Base-by-base conservation (phyloP, 2,113 vertebrate genomes). In the Calcarius ornatus region DNA sequence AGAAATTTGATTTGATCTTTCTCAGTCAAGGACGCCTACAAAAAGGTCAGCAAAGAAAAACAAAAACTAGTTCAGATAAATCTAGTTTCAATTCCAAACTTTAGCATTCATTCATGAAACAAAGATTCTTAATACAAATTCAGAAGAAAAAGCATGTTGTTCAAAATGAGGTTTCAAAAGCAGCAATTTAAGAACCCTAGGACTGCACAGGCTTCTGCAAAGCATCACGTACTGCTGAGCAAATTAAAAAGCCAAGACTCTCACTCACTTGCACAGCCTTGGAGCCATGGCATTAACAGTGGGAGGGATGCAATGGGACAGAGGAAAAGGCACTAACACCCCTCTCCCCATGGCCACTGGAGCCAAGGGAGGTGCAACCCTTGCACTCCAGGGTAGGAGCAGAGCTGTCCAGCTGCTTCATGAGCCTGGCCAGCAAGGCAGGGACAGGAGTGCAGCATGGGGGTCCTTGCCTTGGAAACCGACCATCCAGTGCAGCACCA, bases 191-290 rank as follows among this genome's bases (percentile, higher is more conserved):
- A 78, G 28, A 77, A 89, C 86, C 19, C 25, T 7, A 66, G 51
- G 64, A 90, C 23, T 78, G 87, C 64, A 87, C 51, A 96, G 92
- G 47, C 57, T 90, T 95, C 81, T 90, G 61, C 81, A 91, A 91
- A 92, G 66, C 66, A 90, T 81, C 93, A 91, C 10, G 1, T 78
- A 75, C 43, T 92, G 69, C 50, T 71, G 86, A 95, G 61, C 42
- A 96, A 89, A 81, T 28, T 31, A 48, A 30, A 77, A 60, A 27
- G 6, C 2, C 45, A 84, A 60, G 43, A 56, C 25, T 7, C 1
- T 3, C 48, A 10, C 28, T 57, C 47, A 50, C 73, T 47, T 20
- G 38, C 60, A 81, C 21, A 64, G 65, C n/a, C 3, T 0, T 6
- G 23, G 22, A 85, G 22, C 43, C 73, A 40, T 7, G 35, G 53